Conservation (phyloP, 2,797 vertebrate genomes). For the Eutrigla gurnardus region DNA sequence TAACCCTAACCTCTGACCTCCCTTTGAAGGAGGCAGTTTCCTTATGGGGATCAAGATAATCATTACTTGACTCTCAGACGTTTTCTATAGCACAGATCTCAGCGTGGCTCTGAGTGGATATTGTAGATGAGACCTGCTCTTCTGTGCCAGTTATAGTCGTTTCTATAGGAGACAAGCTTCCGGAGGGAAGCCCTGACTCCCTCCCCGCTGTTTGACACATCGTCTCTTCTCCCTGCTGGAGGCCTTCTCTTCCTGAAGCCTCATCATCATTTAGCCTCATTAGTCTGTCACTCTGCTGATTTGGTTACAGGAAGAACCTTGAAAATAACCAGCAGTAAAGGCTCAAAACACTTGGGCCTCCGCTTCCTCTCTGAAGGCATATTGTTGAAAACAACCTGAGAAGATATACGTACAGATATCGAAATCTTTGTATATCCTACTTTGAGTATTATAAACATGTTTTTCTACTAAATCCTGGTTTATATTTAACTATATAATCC, state of each 20-base stretch:
- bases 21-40: slow-evolving; percentile 35
- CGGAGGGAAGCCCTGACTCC: slow-evolving; percentile 28
- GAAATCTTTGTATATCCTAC: background rate
- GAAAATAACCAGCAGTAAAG: slow-evolving; percentile 52
- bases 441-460: background rate
- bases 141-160: slow-evolving; percentile 36
- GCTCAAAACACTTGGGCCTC: slow-evolving; percentile 16
- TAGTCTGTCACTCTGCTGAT: slow-evolving; percentile 79
- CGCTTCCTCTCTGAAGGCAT: slow-evolving; percentile 26
- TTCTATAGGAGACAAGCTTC: slow-evolving; percentile 54
- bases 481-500: slow-evolving; percentile 2
- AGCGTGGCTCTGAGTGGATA: background rate
- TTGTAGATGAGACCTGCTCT: slow-evolving; percentile 16
- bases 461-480: background rate
- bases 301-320: slow-evolving; percentile 79
- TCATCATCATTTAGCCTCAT: slow-evolving; percentile 82
- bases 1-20: slow-evolving; percentile 48
- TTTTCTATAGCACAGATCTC: background rate
- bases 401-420: background rate
- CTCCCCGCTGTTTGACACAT: slow-evolving; percentile 61
- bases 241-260: slow-evolving; percentile 63
- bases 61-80: slow-evolving; percentile 4
- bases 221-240: slow-evolving; percentile 52
- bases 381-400: slow-evolving; percentile 7
- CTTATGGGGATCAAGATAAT: slow-evolving; percentile 26